Conservation (phyloP, 2,888 invertebrate species). For the Drosophila subquinaria region DNA sequence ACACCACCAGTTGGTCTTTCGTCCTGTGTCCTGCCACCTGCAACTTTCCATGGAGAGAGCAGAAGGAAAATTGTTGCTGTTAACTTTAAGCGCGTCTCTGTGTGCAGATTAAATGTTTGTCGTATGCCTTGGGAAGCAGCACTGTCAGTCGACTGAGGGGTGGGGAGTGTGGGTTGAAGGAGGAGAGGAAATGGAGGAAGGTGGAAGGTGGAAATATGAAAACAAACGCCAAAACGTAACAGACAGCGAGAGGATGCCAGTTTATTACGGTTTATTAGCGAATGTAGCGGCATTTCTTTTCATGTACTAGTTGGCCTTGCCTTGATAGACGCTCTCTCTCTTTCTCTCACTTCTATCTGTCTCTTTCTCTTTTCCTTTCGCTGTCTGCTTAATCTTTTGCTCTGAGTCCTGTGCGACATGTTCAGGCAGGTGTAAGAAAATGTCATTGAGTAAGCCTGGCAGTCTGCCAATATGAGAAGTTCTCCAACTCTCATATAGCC, state of each 20-base stretch:
- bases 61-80: slow-evolving; percentile 55
- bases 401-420: slow-evolving; percentile 2
- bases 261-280: slow-evolving; percentile 77
- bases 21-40: slow-evolving; percentile 14
- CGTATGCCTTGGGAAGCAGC: slow-evolving; percentile 49
- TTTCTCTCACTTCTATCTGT: background rate
- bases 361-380: background rate
- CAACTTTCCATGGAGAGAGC: slow-evolving; percentile 33
- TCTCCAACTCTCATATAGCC: background rate
- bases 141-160: background rate
- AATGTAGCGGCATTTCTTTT: slow-evolving; percentile 58
- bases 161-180: background rate
- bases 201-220: slow-evolving; percentile 30
- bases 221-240: slow-evolving; percentile 41
- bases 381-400: slow-evolving; percentile 2
- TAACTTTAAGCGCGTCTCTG: slow-evolving; percentile 68
- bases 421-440: slow-evolving; percentile 31
- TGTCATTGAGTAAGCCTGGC: slow-evolving; percentile 42
- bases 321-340: slow-evolving; percentile 4
- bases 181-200: background rate
- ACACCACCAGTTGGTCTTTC: slow-evolving; percentile 12
- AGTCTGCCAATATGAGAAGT: slow-evolving; percentile 40
- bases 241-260: slow-evolving; percentile 70
- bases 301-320: slow-evolving; percentile 62
- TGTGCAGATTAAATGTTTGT: slow-evolving; percentile 79